Evolutionary conservation across 2,113 vertebrate species (phyloP), one percentile per base, ranked within the genome.

Genomic region (Megaceryle torquata): DNA sequence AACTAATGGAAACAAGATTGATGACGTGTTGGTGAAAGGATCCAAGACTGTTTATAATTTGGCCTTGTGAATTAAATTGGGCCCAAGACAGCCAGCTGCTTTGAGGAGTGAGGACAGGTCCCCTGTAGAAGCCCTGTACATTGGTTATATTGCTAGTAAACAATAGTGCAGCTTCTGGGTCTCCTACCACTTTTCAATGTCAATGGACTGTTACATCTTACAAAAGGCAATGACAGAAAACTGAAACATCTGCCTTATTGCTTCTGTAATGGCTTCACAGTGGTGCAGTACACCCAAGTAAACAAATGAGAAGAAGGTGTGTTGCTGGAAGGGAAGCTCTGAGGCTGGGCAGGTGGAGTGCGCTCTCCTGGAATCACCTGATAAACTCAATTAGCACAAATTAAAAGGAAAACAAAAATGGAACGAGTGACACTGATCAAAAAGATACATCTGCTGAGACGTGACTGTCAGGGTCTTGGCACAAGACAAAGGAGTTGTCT

Each of bases 1-100:
- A 86, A 22, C 18, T 39, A 41, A 84, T 48, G 72, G 74, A 72
- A 96, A 46, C 37, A 80, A 92, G 74, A 95, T 50, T 85, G 67
- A 96, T 85, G 70, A 50, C 46, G 69, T 87, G 93, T 18, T 92
- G 81, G 41, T 61, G 57, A 96, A 90, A n/a, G 37, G 65, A 93
- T 54, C 67, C 77, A 91, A 84, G 88, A 82, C 31, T 43, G 70
- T 61, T 92, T 84, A 79, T 80, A 94, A 87, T 93, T 63, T 78
- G 91, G 86, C 41, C 70, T 65, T 77, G 68, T 54, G 74, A 92
- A 95, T 84, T 82, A 86, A 96, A 79, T 48, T 70, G 70, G 67
- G 78, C 41, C 53, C 0, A 1, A 86, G 88, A 84, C 88, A 82
- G 72, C 68, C 64, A 87, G 57, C 44, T 92, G 88, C 76, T 91